phyloP scores from a whole-genome alignment of 2,113 vertebrate species.

The Neomonachus schauinslandi region DNA sequence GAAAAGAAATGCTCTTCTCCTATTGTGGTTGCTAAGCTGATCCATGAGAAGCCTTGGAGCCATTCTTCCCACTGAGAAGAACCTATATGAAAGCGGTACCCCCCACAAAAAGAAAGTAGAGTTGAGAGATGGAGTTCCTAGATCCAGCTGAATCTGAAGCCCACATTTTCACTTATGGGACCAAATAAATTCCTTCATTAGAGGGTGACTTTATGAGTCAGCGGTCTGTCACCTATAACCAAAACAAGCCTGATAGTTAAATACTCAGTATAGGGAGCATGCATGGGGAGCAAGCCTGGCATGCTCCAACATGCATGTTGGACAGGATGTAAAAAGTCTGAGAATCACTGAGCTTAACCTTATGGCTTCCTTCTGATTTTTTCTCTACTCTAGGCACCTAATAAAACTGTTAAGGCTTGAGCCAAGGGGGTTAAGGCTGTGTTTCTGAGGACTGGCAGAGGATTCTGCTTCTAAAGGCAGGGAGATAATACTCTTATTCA shows the following conservation, averaged over 20 bases:
- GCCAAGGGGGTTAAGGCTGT: neutral
- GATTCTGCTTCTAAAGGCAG: neutral
- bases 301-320: neutral
- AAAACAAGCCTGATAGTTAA: neutral
- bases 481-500: neutral
- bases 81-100: neutral
- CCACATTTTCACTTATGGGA: neutral
- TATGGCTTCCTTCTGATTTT: neutral
- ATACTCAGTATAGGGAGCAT: neutral
- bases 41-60: neutral
- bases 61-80: neutral
- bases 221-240: neutral
- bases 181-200: neutral
- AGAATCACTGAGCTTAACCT: neutral
- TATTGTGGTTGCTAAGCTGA: neutral
- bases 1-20: neutral
- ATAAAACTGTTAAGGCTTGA: neutral
- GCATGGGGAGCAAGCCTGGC: neutral
- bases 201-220: neutral
- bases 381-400: neutral
- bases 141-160: neutral
- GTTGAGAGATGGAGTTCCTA: neutral
- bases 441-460: neutral
- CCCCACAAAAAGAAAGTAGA: neutral
- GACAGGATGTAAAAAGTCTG: neutral